These are phyloP conservation scores for Illadopsis cleaveri DNA, from an alignment of 2,113 vertebrate species.

Conservation along the genomic window DNA sequence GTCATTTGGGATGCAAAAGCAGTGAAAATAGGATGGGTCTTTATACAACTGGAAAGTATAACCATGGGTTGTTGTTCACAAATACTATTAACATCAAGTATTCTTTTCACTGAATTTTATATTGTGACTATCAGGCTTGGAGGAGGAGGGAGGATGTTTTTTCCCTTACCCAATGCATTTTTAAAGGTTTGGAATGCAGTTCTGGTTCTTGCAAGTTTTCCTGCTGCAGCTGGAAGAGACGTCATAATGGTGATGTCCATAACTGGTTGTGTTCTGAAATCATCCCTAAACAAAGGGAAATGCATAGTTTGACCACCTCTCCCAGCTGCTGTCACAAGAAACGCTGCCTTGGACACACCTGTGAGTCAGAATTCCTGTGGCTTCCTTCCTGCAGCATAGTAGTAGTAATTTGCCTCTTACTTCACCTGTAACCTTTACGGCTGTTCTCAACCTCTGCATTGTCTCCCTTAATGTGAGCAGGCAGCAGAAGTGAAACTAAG, in stretches of 20 bases:
- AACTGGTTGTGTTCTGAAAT: background rate
- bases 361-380: slow-evolving; percentile 36
- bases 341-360: slow-evolving; percentile 15
- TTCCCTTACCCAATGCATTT: background rate
- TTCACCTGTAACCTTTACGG: slow-evolving; percentile 1
- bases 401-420: background rate
- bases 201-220: background rate
- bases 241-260: accelerated
- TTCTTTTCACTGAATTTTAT: background rate
- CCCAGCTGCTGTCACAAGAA: background rate
- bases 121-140: background rate
- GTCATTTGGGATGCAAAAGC: background rate
- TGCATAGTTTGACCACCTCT: background rate
- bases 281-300: background rate
- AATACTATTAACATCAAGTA: background rate
- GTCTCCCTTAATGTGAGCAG: background rate
- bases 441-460: background rate
- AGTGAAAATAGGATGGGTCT: background rate
- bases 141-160: background rate
- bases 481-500: background rate
- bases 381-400: background rate
- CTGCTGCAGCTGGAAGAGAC: background rate
- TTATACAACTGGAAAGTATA: background rate
- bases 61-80: background rate
- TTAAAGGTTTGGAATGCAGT: background rate